These are phyloP conservation scores for Calliphora vomitoria DNA, from an alignment of 2,888 invertebrate genomes.

Conservation along the genomic window DNA sequence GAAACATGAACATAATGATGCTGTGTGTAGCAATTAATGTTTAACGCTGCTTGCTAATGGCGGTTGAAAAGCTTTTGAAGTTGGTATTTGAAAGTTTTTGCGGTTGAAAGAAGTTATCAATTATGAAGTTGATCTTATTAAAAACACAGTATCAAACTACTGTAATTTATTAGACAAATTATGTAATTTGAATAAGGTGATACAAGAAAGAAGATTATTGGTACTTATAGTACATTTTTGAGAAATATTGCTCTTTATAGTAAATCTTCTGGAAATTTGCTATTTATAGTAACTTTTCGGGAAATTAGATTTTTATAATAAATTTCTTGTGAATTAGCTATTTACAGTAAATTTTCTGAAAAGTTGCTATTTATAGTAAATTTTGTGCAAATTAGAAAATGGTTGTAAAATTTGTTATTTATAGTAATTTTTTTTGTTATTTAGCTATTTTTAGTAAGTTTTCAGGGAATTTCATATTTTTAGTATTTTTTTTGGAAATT, in stretches of 20 bases:
- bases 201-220: background rate
- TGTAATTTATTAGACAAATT: slow-evolving; percentile 27
- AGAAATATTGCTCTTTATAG: no score
- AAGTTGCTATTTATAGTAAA: background rate
- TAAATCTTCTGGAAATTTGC: background rate
- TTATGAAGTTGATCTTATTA: slow-evolving; percentile 48
- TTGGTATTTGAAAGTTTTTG: slow-evolving; percentile 23
- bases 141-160: slow-evolving; percentile 4
- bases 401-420: no score
- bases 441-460: no score
- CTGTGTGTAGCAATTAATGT: slow-evolving; percentile 41
- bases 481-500: no score
- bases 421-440: no score
- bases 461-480: no score
- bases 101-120: slow-evolving; percentile 27
- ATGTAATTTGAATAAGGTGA: slow-evolving; percentile 15
- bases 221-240: no score
- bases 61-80: slow-evolving; percentile 57
- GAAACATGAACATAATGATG: background rate
- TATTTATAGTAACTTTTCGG: background rate
- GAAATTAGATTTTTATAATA: background rate
- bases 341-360: background rate
- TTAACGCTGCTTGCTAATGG: slow-evolving; percentile 45
- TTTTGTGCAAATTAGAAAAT: no score
- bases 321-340: background rate